Conservation (phyloP, 2,113 vertebrate species). For the Trematomus loennbergii region DNA sequence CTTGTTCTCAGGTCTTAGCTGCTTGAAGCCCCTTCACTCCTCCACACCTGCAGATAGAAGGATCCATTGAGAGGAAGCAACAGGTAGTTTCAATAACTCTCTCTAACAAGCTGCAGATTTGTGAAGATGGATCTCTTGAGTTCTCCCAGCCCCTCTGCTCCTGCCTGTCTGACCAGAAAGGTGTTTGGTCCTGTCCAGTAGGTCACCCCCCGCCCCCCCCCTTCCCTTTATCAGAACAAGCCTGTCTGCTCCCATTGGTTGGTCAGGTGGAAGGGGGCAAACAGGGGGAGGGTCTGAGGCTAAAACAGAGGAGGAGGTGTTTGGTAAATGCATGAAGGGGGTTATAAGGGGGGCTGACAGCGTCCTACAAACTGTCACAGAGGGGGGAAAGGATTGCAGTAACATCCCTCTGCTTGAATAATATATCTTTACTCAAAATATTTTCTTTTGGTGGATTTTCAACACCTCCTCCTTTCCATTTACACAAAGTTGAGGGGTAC, state of each 20-base stretch:
- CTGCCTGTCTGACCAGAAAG: slow-evolving; percentile 38
- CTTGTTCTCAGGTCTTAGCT: slow-evolving; percentile 12
- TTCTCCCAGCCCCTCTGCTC: slow-evolving; percentile 14
- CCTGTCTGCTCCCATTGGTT: slow-evolving; percentile 70
- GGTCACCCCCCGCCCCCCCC: slow-evolving; percentile 40
- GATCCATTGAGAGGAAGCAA: slow-evolving; percentile 25
- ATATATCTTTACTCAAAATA: not conserved
- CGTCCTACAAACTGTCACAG: slow-evolving; percentile 45
- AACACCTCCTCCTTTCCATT: not conserved
- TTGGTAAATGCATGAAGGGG: slow-evolving; percentile 7
- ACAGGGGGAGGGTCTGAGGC: slow-evolving; percentile 56
- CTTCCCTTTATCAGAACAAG: slow-evolving; percentile 39
- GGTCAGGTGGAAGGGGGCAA: slow-evolving; percentile 68
- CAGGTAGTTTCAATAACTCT: slow-evolving; percentile 1
- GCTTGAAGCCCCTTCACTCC: not conserved
- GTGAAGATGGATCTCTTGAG: not conserved
- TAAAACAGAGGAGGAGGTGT: slow-evolving; percentile 24
- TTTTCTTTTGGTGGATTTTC: not conserved
- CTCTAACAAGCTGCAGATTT: not conserved
- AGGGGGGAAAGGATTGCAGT: not conserved
- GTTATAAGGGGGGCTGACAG: slow-evolving; percentile 15
- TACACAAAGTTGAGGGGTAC: slow-evolving; percentile 17
- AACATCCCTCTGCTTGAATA: no score
- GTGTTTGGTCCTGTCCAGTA: slow-evolving; percentile 62
- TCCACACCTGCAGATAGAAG: slow-evolving; percentile 16